Conservation (phyloP, 2,113 vertebrate species). For the Gopherus evgoodei region DNA sequence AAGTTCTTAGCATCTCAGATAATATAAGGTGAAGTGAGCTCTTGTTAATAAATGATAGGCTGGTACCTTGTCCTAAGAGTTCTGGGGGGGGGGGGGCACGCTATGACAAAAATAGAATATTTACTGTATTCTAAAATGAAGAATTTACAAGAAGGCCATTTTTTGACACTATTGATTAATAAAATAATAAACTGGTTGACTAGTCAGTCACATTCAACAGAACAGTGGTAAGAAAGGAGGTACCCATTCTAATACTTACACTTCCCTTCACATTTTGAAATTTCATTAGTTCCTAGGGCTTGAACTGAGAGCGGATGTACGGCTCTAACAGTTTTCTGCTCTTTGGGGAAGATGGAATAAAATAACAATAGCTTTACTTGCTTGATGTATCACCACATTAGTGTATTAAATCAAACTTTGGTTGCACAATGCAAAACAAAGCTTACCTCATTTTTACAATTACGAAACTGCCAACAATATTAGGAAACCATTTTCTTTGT, state of each 20-base stretch:
- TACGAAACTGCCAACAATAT: not conserved
- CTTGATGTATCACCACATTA: not conserved
- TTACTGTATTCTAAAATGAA: not conserved
- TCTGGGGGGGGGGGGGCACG: too few species aligned
- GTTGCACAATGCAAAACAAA: not conserved
- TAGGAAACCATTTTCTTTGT: not conserved
- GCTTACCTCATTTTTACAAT: not conserved
- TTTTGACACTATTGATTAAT: not conserved
- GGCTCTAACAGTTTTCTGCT: not conserved
- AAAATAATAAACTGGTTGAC: not conserved
- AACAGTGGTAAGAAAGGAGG: not conserved
- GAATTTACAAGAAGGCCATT: not conserved
- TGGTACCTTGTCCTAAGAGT: not conserved
- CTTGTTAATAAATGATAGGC: not conserved
- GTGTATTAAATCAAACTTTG: not conserved
- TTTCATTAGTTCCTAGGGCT: not conserved
- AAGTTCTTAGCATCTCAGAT: not conserved
- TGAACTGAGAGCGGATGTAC: not conserved
- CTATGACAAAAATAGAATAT: not conserved
- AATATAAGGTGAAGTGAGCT: not conserved
- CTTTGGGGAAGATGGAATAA: not conserved
- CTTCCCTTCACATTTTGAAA: not conserved
- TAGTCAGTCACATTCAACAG: not conserved
- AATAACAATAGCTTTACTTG: not conserved
- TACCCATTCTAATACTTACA: not conserved